Percentiles rank a stretch among this genome's conserved stretches.
These are phyloP conservation scores for Chironomus striatipennis DNA, from an alignment of 1,140 invertebrate genomes.

Conservation along the genomic window DNA sequence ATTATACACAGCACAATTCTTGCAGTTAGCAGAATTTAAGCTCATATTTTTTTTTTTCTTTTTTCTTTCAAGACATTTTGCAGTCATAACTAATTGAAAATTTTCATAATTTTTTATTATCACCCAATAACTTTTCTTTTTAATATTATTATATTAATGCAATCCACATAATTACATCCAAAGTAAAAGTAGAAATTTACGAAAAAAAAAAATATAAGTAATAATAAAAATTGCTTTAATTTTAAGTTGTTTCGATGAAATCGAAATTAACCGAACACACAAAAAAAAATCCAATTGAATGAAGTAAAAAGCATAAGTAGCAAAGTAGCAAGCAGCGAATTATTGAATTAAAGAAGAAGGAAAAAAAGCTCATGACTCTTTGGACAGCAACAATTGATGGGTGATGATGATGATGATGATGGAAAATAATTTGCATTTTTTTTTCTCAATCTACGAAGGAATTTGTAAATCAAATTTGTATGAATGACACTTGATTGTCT, in stretches of 20 bases:
- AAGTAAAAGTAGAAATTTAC: neutral
- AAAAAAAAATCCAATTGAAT: neutral
- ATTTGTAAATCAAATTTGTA: neutral
- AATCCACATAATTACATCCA: neutral
- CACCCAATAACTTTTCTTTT: no score
- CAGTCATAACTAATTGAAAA: no score
- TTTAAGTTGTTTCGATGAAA: slow-evolving; percentile 2
- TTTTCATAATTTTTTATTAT: no score
- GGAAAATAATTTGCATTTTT: neutral
- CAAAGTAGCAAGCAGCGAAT: neutral
- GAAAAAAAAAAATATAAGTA: neutral
- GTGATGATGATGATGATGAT: no score
- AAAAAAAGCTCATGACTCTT: neutral
- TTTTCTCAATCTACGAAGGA: neutral
- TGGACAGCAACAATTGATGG: no score
- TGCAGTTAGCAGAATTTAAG: neutral
- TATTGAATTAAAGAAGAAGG: neutral
- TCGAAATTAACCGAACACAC: slow-evolving; percentile 6
- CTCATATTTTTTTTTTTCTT: neutral
- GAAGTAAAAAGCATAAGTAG: neutral
- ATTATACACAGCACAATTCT: neutral
- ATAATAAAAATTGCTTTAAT: no score
- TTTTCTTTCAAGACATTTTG: neutral
- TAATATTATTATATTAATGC: no score
- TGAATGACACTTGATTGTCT: slow-evolving; percentile 1